These are phyloP conservation scores for Solenodon paradoxus DNA, from an alignment of 2,113 vertebrate species.

Conservation along the genomic window DNA sequence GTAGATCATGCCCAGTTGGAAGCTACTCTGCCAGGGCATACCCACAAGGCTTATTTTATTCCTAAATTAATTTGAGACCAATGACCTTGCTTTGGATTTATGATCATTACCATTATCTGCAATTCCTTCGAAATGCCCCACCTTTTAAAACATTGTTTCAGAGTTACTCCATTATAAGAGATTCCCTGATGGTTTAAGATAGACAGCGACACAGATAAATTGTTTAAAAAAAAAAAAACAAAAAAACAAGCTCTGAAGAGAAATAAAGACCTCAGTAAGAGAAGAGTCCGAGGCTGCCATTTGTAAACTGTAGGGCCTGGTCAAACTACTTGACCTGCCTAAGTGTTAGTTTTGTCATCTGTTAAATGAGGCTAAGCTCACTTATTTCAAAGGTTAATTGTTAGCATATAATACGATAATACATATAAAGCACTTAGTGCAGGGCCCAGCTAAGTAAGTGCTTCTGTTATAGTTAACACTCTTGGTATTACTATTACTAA, in stretches of 20 bases:
- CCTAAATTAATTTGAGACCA: background rate
- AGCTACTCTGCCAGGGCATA: too few species aligned
- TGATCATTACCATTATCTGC: background rate
- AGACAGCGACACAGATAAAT: background rate
- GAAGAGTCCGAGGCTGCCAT: background rate
- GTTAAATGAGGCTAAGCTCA: background rate
- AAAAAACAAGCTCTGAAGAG: background rate
- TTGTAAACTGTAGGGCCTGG: background rate
- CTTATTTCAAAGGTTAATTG: background rate
- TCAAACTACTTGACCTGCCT: background rate
- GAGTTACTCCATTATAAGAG: background rate
- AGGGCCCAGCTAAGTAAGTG: background rate
- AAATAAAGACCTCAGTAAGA: background rate
- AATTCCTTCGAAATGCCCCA: background rate
- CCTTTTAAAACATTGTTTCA: background rate
- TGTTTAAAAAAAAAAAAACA: background rate
- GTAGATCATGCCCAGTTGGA: too few species aligned
- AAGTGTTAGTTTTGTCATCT: background rate
- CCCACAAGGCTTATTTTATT: background rate
- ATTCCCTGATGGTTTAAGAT: background rate
- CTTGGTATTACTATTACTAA: background rate
- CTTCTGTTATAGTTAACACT: background rate
- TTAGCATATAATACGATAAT: background rate
- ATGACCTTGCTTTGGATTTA: background rate
- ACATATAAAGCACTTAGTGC: background rate